phyloP scores from a whole-genome alignment of 2,797 vertebrate species.

The Poecile montanus region DNA sequence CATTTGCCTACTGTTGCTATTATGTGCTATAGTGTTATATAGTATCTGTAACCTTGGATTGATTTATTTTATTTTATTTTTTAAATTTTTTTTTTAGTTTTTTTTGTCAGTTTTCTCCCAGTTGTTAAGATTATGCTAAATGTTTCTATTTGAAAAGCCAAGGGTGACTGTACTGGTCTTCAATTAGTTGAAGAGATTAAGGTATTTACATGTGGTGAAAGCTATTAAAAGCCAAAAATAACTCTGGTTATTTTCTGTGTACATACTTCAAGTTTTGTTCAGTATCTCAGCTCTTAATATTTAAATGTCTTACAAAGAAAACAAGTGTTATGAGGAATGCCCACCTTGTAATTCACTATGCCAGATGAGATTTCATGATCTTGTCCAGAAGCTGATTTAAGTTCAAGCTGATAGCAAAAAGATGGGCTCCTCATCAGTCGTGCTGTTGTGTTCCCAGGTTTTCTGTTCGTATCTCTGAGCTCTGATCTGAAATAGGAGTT shows the following conservation, averaged over 20 bases:
- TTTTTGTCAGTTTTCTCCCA: not conserved
- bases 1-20: not conserved
- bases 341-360: not conserved
- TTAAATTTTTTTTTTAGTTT: no score
- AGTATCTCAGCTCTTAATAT: not conserved
- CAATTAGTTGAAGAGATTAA: not conserved
- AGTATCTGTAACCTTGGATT: not conserved
- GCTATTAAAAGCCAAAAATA: not conserved
- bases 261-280: not conserved
- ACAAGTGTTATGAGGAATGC: not conserved
- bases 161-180: not conserved
- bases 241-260: not conserved
- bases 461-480: not conserved
- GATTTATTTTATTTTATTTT: no score
- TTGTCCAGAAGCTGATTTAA: not conserved
- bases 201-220: not conserved
- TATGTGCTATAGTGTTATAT: not conserved
- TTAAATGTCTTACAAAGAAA: not conserved
- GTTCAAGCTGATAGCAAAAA: not conserved
- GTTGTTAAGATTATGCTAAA: not conserved
- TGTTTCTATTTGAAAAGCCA: not conserved
- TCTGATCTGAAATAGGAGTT: not conserved
- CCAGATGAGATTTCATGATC: not conserved
- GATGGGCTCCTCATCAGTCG: not conserved
- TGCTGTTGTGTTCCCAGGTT: not conserved